Conservation (phyloP, 2,888 invertebrate genomes). For the Flexamia atlantica region DNA sequence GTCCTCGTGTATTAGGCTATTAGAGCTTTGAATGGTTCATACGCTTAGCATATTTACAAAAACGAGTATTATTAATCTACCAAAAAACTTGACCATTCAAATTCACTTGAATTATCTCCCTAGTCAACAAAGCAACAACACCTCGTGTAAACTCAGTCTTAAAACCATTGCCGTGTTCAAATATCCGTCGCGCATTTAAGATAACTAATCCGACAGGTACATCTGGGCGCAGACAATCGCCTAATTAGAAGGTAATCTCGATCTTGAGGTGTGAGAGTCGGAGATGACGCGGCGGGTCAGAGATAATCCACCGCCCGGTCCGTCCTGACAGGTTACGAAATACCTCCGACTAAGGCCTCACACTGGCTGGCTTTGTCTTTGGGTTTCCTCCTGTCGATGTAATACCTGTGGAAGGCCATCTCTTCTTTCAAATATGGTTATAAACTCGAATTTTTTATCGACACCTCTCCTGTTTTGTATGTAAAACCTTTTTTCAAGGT, state of each 20-base stretch:
- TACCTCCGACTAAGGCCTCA: not conserved
- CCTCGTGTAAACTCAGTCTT: not conserved
- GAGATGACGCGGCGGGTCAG: not conserved
- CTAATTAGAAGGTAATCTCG: constrained; percentile 12
- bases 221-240: constrained; percentile 12
- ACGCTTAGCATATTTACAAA: too few species aligned
- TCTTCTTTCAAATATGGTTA: too few species aligned
- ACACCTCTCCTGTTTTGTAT: too few species aligned
- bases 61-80: too few species aligned
- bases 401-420: not conserved
- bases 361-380: not conserved
- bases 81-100: too few species aligned
- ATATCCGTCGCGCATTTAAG: not conserved
- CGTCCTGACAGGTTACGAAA: constrained; percentile 19
- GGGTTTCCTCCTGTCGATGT: not conserved
- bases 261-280: constrained; percentile 11
- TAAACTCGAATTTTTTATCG: too few species aligned
- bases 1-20: too few species aligned
- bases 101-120: too few species aligned
- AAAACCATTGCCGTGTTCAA: constrained; percentile 5
- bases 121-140: not conserved
- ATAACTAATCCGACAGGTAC: constrained; percentile 3
- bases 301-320: not conserved
- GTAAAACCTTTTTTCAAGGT: too few species aligned
- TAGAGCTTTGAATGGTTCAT: too few species aligned